These are phyloP conservation scores for Antheraea pernyi DNA, from an alignment of 1,140 invertebrate species.

Conservation along the genomic window DNA sequence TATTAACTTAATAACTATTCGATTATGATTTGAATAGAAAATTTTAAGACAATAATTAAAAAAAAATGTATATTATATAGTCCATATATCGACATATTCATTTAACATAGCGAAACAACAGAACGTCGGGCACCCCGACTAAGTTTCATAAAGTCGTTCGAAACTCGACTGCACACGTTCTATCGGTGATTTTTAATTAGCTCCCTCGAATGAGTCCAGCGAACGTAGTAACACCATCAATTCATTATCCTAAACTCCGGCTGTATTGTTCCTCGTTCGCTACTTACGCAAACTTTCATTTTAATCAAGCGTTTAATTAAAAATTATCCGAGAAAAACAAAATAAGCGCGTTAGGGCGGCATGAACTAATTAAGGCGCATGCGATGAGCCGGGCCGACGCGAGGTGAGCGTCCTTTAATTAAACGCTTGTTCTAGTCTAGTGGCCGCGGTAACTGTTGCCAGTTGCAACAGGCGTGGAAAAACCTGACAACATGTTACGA, in stretches of 20 bases:
- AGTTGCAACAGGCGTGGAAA: slow-evolving; percentile 39
- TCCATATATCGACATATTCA: slow-evolving; percentile 50
- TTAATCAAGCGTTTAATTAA: slow-evolving; percentile 80
- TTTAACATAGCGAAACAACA: slow-evolving; percentile 77
- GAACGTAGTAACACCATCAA: slow-evolving; percentile 78
- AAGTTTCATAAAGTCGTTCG: slow-evolving; percentile 76
- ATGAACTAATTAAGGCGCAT: slow-evolving; percentile 76
- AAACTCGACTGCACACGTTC: slow-evolving; percentile 75
- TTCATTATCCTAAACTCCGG: slow-evolving; percentile 78
- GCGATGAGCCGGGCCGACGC: slow-evolving; percentile 64
- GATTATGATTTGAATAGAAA: too few relatives aligned
- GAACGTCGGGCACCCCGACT: slow-evolving; percentile 48
- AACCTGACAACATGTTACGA: slow-evolving; percentile 54
- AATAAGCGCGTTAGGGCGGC: slow-evolving; percentile 76
- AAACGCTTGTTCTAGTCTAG: slow-evolving; percentile 69
- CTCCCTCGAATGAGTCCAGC: slow-evolving; percentile 69
- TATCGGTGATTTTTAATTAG: slow-evolving; percentile 79
- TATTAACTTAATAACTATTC: too few relatives aligned
- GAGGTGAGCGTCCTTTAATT: slow-evolving; percentile 74
- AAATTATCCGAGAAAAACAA: slow-evolving; percentile 79
- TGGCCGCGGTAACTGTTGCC: slow-evolving; percentile 62
- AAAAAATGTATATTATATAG: too few relatives aligned
- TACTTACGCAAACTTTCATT: slow-evolving; percentile 80
- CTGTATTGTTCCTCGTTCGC: slow-evolving; percentile 75
- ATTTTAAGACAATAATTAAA: too few relatives aligned